These are phyloP conservation scores for Mesocentrotus franciscanus DNA, from an alignment of 53 echinoderm and acorn worm genomes.

Conservation along the genomic window DNA sequence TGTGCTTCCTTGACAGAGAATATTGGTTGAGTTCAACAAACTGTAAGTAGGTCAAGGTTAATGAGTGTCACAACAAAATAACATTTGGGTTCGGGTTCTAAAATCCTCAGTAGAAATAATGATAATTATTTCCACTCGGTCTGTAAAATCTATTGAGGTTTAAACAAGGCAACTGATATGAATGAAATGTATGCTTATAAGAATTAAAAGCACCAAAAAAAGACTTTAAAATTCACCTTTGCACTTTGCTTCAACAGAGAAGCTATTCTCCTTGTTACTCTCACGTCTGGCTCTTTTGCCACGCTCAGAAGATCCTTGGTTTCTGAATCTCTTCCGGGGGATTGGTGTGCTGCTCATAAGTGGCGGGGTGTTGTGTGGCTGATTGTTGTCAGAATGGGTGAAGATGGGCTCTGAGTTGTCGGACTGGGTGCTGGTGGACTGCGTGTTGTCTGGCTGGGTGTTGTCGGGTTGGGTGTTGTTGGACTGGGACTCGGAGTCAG, in stretches of 20 bases:
- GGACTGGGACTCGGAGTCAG: background rate
- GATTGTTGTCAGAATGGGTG: background rate
- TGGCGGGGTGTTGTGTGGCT: background rate
- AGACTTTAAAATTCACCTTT: background rate
- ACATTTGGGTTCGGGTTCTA: no score
- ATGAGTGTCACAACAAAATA: no score
- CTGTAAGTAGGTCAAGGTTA: no score
- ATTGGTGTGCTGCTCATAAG: background rate
- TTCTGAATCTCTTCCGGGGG: background rate
- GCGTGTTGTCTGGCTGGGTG: background rate
- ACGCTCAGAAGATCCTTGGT: background rate
- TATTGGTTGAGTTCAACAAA: no score
- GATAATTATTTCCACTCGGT: no score
- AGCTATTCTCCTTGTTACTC: background rate
- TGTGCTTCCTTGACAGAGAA: no score
- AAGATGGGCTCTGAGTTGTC: background rate
- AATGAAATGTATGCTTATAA: no score
- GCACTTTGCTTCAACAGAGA: background rate
- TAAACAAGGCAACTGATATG: no score
- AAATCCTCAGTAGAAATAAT: no score
- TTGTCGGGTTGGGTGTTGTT: background rate
- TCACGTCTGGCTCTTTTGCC: background rate
- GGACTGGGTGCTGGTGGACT: background rate
- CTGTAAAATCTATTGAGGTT: no score
- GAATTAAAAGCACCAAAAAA: no score